phyloP scores from a whole-genome alignment of 2,113 vertebrate species.

The Elgaria multicarinata region DNA sequence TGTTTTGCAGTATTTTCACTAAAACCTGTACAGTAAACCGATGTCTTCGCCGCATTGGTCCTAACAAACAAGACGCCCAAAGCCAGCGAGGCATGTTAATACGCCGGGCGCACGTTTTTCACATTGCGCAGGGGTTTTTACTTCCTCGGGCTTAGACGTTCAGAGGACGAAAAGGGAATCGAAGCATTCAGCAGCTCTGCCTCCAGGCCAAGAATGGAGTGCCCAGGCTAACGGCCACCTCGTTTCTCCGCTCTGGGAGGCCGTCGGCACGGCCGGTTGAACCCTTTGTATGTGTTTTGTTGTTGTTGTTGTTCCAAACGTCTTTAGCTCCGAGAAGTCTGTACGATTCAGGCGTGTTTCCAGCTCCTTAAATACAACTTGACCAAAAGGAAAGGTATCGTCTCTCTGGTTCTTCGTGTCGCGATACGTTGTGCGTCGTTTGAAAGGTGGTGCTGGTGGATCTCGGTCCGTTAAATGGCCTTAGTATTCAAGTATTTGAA shows the following conservation, averaged over 20 bases:
- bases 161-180: too few species aligned
- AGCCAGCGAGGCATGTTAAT: neutral
- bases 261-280: neutral
- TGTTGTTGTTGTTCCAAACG: neutral
- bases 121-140: neutral
- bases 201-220: neutral
- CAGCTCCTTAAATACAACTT: neutral
- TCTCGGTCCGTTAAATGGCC: neutral
- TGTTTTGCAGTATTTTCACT: neutral
- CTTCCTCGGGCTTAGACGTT: neutral
- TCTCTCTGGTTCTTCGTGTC: neutral
- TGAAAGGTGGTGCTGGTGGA: neutral
- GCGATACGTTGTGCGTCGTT: too few species aligned
- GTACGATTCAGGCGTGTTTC: neutral
- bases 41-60: neutral
- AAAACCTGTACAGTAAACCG: too few species aligned
- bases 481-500: too few species aligned
- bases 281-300: neutral
- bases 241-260: neutral
- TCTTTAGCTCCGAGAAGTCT: neutral
- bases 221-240: neutral
- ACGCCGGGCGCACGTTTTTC: neutral
- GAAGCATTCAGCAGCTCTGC: neutral
- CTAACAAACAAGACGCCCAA: neutral
- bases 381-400: neutral